Conservation (phyloP, 2,797 vertebrate species). For the Varecia variegata region DNA sequence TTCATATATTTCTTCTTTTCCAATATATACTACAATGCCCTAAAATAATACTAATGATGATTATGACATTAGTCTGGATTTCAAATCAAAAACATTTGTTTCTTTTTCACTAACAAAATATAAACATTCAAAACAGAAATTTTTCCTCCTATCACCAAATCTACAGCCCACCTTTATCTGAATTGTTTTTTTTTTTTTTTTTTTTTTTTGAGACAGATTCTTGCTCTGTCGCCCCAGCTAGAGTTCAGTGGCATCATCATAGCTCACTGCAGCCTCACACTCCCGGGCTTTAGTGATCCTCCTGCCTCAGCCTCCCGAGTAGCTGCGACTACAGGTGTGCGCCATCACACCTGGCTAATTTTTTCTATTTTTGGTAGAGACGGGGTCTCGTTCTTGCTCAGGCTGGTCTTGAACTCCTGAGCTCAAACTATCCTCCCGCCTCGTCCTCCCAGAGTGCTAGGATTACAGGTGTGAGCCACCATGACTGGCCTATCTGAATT, state of each 20-base stretch:
- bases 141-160: not conserved
- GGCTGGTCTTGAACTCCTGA: not conserved
- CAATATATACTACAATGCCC: not conserved
- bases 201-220: not conserved
- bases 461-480: too few species aligned
- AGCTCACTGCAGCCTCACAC: not conserved
- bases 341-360: not conserved
- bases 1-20: not conserved
- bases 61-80: not conserved
- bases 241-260: too few species aligned
- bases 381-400: not conserved
- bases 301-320: not conserved
- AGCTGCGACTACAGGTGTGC: not conserved
- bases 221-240: not conserved
- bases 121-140: not conserved
- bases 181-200: not conserved
- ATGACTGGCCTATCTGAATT: not conserved
- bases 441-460: not conserved
- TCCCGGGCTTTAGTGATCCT: not conserved
- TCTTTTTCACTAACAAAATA: conserved; percentile 19
- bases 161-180: not conserved
- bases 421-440: not conserved
- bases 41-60: not conserved
- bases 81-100: not conserved
- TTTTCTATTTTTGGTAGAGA: not conserved